phyloP scores from a whole-genome alignment of 2,888 invertebrate genomes.

The Drosophila mercatorum region DNA sequence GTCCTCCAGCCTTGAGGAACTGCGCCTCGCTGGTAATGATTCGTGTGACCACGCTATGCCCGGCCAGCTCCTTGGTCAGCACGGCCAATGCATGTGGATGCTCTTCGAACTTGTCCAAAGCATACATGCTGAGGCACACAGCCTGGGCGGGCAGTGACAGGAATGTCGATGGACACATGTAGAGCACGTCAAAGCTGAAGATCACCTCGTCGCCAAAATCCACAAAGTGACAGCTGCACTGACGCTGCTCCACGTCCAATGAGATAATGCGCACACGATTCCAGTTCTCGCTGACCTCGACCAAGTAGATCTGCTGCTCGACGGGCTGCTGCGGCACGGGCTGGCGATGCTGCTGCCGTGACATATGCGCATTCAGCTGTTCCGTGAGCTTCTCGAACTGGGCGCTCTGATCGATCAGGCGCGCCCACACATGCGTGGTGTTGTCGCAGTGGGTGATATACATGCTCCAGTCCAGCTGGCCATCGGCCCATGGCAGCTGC shows the following conservation, averaged over 20 bases:
- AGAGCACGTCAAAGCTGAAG: slow-evolving; percentile 86
- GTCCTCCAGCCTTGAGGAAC: slow-evolving; percentile 59
- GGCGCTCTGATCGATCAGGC: slow-evolving; percentile 88
- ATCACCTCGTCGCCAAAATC: slow-evolving; percentile 90
- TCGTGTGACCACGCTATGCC: slow-evolving; percentile 87
- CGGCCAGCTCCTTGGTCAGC: slow-evolving; percentile 85
- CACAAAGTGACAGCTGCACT: slow-evolving; percentile 88
- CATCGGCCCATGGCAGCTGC: slow-evolving; percentile 74
- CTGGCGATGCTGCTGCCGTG: slow-evolving; percentile 62
- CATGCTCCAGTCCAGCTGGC: slow-evolving; percentile 86
- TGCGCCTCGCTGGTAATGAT: slow-evolving; percentile 83
- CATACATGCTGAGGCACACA: slow-evolving; percentile 88
- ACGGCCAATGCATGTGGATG: slow-evolving; percentile 82
- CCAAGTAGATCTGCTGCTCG: slow-evolving; percentile 83
- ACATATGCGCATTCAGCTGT: slow-evolving; percentile 85
- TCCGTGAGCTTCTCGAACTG: slow-evolving; percentile 85
- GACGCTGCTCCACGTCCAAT: slow-evolving; percentile 85
- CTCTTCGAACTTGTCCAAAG: slow-evolving; percentile 88
- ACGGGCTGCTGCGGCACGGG: slow-evolving; percentile 58
- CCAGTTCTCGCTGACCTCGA: slow-evolving; percentile 86
- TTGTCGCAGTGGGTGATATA: slow-evolving; percentile 87
- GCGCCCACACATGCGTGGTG: slow-evolving; percentile 88
- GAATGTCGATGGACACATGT: slow-evolving; percentile 87
- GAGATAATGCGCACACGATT: slow-evolving; percentile 86
- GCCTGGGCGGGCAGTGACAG: slow-evolving; percentile 89